Conservation (phyloP, 2,888 invertebrate species). For the Parnassius mnemosyne region DNA sequence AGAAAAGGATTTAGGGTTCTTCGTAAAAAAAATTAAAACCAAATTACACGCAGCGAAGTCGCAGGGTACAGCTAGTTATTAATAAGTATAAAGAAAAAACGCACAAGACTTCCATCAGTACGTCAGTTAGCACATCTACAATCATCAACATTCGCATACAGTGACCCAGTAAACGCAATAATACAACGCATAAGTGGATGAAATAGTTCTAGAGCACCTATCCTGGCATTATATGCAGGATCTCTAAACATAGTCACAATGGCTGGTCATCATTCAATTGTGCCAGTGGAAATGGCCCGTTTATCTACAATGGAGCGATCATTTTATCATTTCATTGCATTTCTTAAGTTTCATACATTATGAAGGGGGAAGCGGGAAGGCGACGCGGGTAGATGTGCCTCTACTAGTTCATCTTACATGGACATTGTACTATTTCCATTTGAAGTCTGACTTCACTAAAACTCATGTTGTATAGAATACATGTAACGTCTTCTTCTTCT, state of each 20-base stretch:
- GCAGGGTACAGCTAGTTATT: too few species aligned
- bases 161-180: conserved; percentile 67
- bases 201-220: conserved; percentile 61
- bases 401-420: too few species aligned
- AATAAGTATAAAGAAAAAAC: not conserved
- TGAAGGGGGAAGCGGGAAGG: conserved; percentile 36
- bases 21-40: too few species aligned
- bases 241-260: conserved; percentile 80
- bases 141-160: conserved; percentile 45
- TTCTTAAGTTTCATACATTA: conserved; percentile 75
- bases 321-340: conserved; percentile 64
- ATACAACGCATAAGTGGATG: conserved; percentile 64
- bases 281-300: conserved; percentile 68
- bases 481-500: too few species aligned
- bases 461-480: too few species aligned
- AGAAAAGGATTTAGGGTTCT: too few species aligned
- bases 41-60: too few species aligned
- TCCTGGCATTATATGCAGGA: conserved; percentile 71
- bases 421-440: too few species aligned
- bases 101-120: conserved; percentile 6
- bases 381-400: not conserved
- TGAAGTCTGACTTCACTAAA: too few species aligned
- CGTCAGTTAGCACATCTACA: conserved; percentile 1
- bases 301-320: conserved; percentile 66
- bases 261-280: conserved; percentile 77